Percentiles rank a stretch among this genome's conserved stretches.
These are phyloP conservation scores for Spongilla lacustris DNA, from an alignment of 37 sponge, comb jelly and placozoan genomes.

Conservation along the genomic window DNA sequence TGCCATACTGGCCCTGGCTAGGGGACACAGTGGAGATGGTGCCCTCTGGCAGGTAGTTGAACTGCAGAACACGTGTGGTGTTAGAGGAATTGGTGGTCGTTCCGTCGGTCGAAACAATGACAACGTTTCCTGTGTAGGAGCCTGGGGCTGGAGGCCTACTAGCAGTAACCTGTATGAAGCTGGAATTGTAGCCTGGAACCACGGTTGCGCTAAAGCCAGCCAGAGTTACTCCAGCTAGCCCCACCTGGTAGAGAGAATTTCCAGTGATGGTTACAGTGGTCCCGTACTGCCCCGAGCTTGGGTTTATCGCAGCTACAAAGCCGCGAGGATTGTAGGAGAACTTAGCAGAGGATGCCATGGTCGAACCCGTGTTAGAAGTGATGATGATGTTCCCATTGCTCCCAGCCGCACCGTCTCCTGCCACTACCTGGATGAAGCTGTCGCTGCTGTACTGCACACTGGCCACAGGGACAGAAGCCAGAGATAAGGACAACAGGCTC, in stretches of 20 bases:
- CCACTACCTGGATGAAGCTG: slow-evolving; percentile 53
- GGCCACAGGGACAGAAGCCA: slow-evolving; percentile 24
- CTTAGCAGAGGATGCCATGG: neutral
- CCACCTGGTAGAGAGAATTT: slow-evolving; percentile 35
- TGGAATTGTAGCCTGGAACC: neutral
- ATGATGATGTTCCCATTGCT: slow-evolving; percentile 34
- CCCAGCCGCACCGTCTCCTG: slow-evolving; percentile 17
- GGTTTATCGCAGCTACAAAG: neutral
- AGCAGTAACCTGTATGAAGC: slow-evolving; percentile 25
- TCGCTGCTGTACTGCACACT: slow-evolving; percentile 17
- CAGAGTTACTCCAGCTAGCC: slow-evolving; percentile 30
- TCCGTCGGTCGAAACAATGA: slow-evolving; percentile 33
- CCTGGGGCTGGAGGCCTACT: slow-evolving; percentile 34
- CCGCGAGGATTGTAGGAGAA: slow-evolving; percentile 54
- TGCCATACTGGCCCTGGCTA: slow-evolving; percentile 62
- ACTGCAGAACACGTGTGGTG: slow-evolving; percentile 1
- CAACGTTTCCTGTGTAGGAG: slow-evolving; percentile 34
- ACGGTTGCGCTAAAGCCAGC: slow-evolving; percentile 44
- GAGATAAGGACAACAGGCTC: slow-evolving; percentile 9
- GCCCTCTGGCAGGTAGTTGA: slow-evolving; percentile 70
- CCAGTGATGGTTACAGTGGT: slow-evolving; percentile 60
- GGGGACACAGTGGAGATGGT: slow-evolving; percentile 53
- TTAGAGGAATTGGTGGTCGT: slow-evolving; percentile 13
- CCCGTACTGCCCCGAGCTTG: slow-evolving; percentile 56
- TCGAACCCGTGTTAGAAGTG: slow-evolving; percentile 56